Evolutionary conservation across 2,888 invertebrate genomes (phyloP).

Genomic region (Ellobium chinense): DNA sequence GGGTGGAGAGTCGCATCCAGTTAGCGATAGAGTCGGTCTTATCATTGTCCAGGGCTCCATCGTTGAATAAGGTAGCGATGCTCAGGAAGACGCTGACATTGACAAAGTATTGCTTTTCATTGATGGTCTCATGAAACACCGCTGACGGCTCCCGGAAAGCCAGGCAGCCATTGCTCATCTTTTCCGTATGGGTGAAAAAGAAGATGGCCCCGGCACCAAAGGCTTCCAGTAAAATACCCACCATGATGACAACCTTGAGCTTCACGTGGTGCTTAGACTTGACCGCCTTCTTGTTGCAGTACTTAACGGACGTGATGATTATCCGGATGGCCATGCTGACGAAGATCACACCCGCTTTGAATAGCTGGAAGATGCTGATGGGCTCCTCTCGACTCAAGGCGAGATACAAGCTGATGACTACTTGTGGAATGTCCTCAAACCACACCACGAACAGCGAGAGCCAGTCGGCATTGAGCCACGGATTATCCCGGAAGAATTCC

Average conservation of each 20-base stretch:
- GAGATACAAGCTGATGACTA: constrained; percentile 58
- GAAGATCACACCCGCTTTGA: constrained; percentile 63
- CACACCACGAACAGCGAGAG: constrained; percentile 59
- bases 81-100: constrained; percentile 49
- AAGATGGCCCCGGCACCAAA: constrained; percentile 62
- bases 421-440: constrained; percentile 59
- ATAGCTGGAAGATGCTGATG: constrained; percentile 64
- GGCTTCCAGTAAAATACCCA: constrained; percentile 62
- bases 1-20: constrained; percentile 56
- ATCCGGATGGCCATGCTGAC: constrained; percentile 61
- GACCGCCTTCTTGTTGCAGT: constrained; percentile 55
- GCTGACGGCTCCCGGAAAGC: constrained; percentile 59
- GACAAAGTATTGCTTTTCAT: constrained; percentile 67
- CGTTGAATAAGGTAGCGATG: constrained; percentile 55
- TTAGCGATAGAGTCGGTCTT: constrained; percentile 43
- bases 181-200: constrained; percentile 66
- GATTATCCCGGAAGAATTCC: constrained; percentile 50
- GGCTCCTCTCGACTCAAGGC: constrained; percentile 65
- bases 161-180: constrained; percentile 60
- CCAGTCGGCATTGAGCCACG: constrained; percentile 57
- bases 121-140: constrained; percentile 57
- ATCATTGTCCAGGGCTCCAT: background rate
- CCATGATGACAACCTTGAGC: constrained; percentile 62
- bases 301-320: constrained; percentile 55
- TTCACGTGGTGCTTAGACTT: constrained; percentile 54